Conservation (phyloP, 2,797 vertebrate genomes). For the Eremophila alpestris region DNA sequence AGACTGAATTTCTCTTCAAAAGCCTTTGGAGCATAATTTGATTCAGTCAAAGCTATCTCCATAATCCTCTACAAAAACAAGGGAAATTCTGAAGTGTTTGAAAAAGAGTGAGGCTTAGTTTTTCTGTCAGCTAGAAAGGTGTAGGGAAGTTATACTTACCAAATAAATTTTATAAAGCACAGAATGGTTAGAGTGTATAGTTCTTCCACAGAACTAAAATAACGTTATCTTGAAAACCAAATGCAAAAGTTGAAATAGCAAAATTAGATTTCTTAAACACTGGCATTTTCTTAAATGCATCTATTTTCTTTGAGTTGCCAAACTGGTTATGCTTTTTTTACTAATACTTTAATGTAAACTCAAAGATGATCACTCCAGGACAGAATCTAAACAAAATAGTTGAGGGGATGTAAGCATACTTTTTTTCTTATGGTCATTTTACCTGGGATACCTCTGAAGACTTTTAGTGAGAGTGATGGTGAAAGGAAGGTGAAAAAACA, state of each 20-base stretch:
- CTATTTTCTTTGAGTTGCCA: not conserved
- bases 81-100: not conserved
- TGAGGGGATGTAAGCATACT: not conserved
- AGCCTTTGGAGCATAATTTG: constrained; percentile 44
- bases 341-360: not conserved
- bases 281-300: not conserved
- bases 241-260: not conserved
- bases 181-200: not conserved
- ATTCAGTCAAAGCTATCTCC: constrained; percentile 19
- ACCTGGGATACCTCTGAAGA: not conserved
- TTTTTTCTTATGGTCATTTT: not conserved
- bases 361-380: not conserved
- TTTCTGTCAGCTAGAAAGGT: not conserved
- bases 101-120: not conserved
- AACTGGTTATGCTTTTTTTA: not conserved
- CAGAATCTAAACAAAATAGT: not conserved
- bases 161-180: not conserved
- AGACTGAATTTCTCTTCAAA: constrained; percentile 50
- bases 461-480: not conserved
- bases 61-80: constrained; percentile 26
- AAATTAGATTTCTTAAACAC: not conserved
- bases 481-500: not conserved
- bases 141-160: not conserved
- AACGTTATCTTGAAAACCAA: not conserved
- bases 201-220: not conserved